These are phyloP conservation scores for Trachelus stipa DNA, from an alignment of 2,888 invertebrate genomes.

Conservation along the genomic window DNA sequence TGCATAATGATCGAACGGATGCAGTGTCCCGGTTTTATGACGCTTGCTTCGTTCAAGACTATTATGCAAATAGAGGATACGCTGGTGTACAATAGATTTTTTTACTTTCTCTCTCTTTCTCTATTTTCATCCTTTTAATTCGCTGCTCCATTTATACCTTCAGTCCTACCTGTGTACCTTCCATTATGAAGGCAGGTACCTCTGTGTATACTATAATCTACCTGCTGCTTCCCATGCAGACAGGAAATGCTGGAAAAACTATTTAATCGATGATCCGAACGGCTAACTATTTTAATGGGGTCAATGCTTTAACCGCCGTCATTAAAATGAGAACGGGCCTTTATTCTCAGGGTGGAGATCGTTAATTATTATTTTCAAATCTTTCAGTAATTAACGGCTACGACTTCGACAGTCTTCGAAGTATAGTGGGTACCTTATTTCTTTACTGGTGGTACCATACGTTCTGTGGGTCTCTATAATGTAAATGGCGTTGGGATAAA, in stretches of 20 bases:
- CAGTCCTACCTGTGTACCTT: background rate
- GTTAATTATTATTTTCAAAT: slow-evolving; percentile 43
- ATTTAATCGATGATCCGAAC: slow-evolving; percentile 27
- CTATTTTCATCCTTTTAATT: background rate
- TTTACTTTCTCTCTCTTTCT: background rate
- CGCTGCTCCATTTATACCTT: background rate
- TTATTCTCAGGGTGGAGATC: slow-evolving; percentile 17
- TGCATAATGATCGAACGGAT: slow-evolving; percentile 55
- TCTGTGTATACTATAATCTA: background rate
- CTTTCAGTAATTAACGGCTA: slow-evolving; percentile 13
- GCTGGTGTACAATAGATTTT: slow-evolving; percentile 30
- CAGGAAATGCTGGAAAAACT: slow-evolving; percentile 14
- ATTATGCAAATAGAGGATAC: slow-evolving; percentile 41
- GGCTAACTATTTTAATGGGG: slow-evolving; percentile 28
- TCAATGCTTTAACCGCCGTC: slow-evolving; percentile 33
- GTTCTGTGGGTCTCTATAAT: background rate
- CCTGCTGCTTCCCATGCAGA: slow-evolving; percentile 6
- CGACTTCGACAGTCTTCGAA: background rate
- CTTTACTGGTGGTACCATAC: background rate
- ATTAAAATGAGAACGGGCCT: slow-evolving; percentile 30
- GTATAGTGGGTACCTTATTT: background rate
- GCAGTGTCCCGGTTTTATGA: slow-evolving; percentile 44
- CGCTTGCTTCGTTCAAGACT: slow-evolving; percentile 3
- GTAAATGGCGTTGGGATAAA: slow-evolving; percentile 4
- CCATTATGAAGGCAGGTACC: background rate